Conservation (phyloP, 2,113 vertebrate genomes). For the Corvus cornix region DNA sequence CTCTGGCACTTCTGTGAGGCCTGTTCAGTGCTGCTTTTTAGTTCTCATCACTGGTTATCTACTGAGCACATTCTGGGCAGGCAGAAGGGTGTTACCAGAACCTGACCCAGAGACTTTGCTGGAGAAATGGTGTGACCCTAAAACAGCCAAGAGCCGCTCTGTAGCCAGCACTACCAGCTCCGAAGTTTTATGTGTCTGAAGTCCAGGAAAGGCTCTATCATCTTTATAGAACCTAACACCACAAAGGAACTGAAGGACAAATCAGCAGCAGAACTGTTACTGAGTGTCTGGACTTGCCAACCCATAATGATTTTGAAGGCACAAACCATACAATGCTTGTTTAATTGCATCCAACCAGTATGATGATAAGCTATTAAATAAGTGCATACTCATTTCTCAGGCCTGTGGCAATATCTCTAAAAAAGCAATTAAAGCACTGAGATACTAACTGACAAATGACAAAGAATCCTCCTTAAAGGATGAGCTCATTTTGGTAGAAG, state of each 20-base stretch:
- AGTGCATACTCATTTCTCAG: not conserved
- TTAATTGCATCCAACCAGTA: not conserved
- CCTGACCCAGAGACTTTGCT: not conserved
- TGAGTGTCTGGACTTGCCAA: not conserved
- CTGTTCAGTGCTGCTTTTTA: not conserved
- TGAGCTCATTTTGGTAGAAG: not conserved
- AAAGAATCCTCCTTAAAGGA: not conserved
- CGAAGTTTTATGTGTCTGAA: not conserved
- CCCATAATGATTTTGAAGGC: not conserved
- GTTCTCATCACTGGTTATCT: not conserved
- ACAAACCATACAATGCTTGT: not conserved
- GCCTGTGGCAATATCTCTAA: not conserved
- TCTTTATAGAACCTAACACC: not conserved
- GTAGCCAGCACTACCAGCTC: not conserved
- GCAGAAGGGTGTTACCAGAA: not conserved
- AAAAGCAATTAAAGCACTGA: not conserved
- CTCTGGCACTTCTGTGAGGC: not conserved
- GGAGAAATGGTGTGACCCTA: rapidly evolving
- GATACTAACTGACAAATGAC: not conserved
- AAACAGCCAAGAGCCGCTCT: not conserved
- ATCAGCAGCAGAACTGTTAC: not conserved
- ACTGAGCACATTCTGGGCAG: not conserved
- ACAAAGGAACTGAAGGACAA: not conserved
- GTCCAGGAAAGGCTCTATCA: not conserved
- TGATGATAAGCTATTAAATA: not conserved